Conservation (phyloP, 1,140 invertebrate genomes). For the Galleria mellonella region DNA sequence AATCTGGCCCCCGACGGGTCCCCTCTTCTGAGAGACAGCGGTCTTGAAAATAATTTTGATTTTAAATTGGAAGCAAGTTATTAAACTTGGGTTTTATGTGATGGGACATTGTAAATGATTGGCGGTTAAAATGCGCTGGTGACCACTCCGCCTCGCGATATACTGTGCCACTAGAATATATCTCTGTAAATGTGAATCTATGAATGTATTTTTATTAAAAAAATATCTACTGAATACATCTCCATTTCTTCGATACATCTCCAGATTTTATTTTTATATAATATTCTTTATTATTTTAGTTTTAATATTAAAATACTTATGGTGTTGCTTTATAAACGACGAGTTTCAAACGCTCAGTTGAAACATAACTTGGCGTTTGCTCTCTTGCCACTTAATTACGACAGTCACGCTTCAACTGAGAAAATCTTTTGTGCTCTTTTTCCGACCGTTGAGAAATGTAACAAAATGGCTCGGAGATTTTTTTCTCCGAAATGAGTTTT, state of each 20-base stretch:
- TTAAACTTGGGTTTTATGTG: constrained; percentile 47
- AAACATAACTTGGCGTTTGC: constrained; percentile 25
- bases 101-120: constrained; percentile 34
- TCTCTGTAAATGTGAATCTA: no score
- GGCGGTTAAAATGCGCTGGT: not conserved
- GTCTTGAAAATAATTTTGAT: constrained; percentile 60
- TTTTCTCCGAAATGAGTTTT: constrained; percentile 64
- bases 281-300: no score
- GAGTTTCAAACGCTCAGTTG: constrained; percentile 1
- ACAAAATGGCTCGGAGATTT: constrained; percentile 55
- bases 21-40: constrained; percentile 54
- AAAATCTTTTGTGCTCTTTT: constrained; percentile 68
- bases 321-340: no score
- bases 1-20: constrained; percentile 59
- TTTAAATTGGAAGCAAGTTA: constrained; percentile 65
- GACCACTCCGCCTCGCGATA: no score
- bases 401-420: constrained; percentile 69
- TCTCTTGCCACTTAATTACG: constrained; percentile 66
- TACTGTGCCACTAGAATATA: no score
- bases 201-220: no score
- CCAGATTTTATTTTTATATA: no score
- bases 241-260: no score
- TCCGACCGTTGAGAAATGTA: constrained; percentile 63
- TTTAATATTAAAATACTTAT: no score
- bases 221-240: no score